Evolutionary conservation across 2,113 vertebrate species (phyloP).

Genomic region (Setophaga petechia): DNA sequence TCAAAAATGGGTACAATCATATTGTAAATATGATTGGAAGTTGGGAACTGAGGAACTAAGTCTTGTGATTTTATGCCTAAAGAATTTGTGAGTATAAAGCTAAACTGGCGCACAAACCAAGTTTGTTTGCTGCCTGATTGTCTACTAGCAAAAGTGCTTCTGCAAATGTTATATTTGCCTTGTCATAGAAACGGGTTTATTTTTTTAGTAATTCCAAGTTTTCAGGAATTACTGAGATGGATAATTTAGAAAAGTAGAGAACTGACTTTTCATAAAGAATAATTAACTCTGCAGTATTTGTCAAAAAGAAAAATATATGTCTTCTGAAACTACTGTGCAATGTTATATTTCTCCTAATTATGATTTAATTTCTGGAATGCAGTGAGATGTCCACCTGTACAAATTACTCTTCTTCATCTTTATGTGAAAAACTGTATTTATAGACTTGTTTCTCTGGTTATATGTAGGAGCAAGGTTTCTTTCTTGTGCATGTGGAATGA

Average conservation of each 20-base stretch:
- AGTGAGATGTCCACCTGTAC: slow-evolving; percentile 11
- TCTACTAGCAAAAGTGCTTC: neutral
- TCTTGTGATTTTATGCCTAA: neutral
- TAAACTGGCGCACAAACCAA: neutral
- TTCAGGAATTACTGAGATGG: neutral
- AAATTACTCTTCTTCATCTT: slow-evolving; percentile 41
- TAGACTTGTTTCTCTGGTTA: slow-evolving; percentile 12
- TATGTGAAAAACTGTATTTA: slow-evolving; percentile 30
- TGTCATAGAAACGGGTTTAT: neutral
- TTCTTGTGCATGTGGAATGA: slow-evolving; percentile 71
- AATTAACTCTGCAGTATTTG: neutral
- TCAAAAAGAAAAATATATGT: neutral
- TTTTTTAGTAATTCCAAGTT: neutral
- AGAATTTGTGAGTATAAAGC: neutral
- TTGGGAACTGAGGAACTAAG: neutral
- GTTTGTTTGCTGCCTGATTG: neutral
- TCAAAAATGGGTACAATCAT: neutral
- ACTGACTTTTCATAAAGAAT: neutral
- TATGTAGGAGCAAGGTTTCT: slow-evolving; percentile 17
- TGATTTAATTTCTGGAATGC: slow-evolving; percentile 47
- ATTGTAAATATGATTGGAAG: neutral
- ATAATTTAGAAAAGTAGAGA: neutral
- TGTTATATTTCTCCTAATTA: slow-evolving; percentile 39
- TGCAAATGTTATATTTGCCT: neutral
- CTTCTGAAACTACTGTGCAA: neutral